phyloP scores from a whole-genome alignment of 2,797 vertebrate genomes.

The Smutsia temminckii region DNA sequence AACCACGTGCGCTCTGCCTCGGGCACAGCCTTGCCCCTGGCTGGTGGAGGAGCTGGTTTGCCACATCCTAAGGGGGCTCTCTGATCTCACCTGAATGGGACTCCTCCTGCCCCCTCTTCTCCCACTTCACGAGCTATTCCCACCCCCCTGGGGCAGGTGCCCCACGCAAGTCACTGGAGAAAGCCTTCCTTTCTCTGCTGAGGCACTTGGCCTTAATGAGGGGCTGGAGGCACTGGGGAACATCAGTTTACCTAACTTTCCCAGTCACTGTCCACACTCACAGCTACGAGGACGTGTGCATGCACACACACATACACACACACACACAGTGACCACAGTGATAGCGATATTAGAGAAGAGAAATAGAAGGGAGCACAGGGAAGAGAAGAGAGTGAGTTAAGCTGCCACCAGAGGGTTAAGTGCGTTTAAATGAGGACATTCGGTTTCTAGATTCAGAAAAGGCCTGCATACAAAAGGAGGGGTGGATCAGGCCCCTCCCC shows the following conservation, averaged over 20 bases:
- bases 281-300: too few relatives aligned
- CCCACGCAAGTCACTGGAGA: neutral
- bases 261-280: neutral
- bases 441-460: slow-evolving; percentile 1
- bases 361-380: neutral
- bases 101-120: neutral
- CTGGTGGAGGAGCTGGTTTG: accelerated
- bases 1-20: accelerated
- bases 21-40: neutral
- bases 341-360: neutral
- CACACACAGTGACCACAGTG: neutral
- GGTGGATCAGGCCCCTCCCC: too few relatives aligned
- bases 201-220: neutral
- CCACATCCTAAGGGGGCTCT: neutral
- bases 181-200: neutral
- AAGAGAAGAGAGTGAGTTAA: neutral
- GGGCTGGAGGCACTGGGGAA: neutral
- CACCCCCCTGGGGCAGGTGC: neutral
- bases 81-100: too few relatives aligned
- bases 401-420: neutral
- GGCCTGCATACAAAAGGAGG: neutral
- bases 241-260: neutral
- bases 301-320: neutral
- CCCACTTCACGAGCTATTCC: accelerated
- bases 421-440: slow-evolving; percentile 15